Percentiles rank a stretch among this genome's conserved stretches.
Conservation (phyloP, 2,113 vertebrate genomes). For the Rana temporaria region DNA sequence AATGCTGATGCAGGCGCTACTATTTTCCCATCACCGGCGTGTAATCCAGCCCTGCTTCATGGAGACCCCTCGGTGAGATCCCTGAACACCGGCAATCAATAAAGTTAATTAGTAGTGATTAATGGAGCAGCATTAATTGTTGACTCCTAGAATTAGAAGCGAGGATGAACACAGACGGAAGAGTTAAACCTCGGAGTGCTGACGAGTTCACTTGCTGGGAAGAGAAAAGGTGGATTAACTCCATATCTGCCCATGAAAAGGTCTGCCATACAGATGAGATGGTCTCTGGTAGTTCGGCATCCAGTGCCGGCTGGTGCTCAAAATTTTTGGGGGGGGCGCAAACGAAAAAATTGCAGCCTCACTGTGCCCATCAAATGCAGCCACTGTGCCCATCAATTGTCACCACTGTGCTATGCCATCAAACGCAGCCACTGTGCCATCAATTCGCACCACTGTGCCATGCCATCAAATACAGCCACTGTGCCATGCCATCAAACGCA, state of each 20-base stretch:
- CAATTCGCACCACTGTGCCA: too few relatives aligned
- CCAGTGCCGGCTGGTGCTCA: too few relatives aligned
- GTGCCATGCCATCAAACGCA: too few relatives aligned
- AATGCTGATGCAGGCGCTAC: conserved; percentile 27
- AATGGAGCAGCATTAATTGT: conserved; percentile 77
- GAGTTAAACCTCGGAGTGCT: conserved; percentile 42
- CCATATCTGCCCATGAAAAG: background rate
- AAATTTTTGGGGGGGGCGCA: too few relatives aligned
- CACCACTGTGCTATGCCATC: too few relatives aligned
- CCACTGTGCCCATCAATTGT: too few relatives aligned
- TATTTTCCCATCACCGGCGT: conserved; percentile 48
- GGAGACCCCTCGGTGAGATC: conserved; percentile 44
- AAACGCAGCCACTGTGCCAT: too few relatives aligned
- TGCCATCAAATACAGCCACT: too few relatives aligned
- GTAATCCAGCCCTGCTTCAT: conserved; percentile 39
- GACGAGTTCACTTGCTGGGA: conserved; percentile 23
- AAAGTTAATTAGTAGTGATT: conserved; percentile 90
- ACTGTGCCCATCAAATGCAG: too few relatives aligned
- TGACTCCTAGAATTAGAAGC: conserved; percentile 70
- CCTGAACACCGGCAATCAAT: conserved; percentile 76
- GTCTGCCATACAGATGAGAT: background rate
- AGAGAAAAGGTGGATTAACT: conserved; percentile 24
- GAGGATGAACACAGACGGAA: conserved; percentile 39
- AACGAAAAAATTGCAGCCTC: too few relatives aligned
- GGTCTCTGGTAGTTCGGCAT: background rate